Percentiles rank a stretch among this genome's conserved stretches.
These are phyloP conservation scores for Kudoa iwatai DNA, from an alignment of 30 jellyfish, hydroid and myxozoan genomes.

Conservation along the genomic window DNA sequence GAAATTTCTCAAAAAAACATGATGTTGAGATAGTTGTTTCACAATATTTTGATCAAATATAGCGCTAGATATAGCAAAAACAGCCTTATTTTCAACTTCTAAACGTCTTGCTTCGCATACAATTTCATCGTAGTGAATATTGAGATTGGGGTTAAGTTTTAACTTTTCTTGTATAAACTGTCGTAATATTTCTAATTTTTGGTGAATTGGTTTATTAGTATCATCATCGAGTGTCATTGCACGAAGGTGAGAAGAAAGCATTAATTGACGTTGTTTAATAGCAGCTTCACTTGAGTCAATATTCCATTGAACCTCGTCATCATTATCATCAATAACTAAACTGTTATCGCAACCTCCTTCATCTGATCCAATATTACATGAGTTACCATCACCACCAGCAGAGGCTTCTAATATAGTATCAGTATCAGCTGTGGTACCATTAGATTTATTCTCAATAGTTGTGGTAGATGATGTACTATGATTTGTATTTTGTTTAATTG, in stretches of 20 bases:
- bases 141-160: not conserved
- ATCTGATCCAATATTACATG: conserved; percentile 1
- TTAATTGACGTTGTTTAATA: conserved; percentile 25
- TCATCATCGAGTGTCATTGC: conserved; percentile 67
- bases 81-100: conserved; percentile 62
- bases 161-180: conserved; percentile 30
- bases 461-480: too few relatives aligned
- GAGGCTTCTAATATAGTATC: not conserved
- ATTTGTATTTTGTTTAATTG: not conserved
- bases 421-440: not conserved
- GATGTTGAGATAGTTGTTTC: conserved; percentile 13
- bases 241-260: conserved; percentile 32
- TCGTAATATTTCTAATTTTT: conserved; percentile 42
- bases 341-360: too few relatives aligned
- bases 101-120: conserved; percentile 86
- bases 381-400: not conserved
- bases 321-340: not conserved
- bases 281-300: conserved; percentile 82
- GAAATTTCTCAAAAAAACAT: conserved; percentile 3
- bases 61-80: conserved; percentile 53
- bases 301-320: conserved; percentile 37
- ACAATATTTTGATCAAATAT: conserved; percentile 23
- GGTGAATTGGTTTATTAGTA: conserved; percentile 28
- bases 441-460: not conserved
- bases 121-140: conserved; percentile 1